A percentile compares a stretch with the other conserved stretches of the same genome.
These are phyloP conservation scores for Cyanoliseus patagonus DNA, from an alignment of 2,113 vertebrate species.

Conservation along the genomic window DNA sequence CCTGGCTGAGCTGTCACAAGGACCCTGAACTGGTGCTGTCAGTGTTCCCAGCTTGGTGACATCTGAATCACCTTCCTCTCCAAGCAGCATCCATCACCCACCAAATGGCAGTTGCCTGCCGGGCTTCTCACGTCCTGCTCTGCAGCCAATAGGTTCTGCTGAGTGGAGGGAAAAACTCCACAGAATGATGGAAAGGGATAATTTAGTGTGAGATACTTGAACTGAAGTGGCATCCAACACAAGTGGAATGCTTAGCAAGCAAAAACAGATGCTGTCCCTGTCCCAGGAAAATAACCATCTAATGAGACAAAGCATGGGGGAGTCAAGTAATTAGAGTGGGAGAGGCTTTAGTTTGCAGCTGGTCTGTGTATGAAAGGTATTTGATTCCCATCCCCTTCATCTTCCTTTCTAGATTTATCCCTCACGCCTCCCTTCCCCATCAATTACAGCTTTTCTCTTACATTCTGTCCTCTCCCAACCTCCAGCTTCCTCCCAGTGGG, in stretches of 20 bases:
- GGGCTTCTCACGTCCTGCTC: not conserved
- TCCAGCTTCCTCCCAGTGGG: not conserved
- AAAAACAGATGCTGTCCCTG: not conserved
- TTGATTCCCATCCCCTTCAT: not conserved
- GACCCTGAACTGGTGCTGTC: not conserved
- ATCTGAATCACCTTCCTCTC: not conserved
- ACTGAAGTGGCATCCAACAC: constrained; percentile 15
- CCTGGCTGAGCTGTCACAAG: not conserved
- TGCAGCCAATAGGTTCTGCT: not conserved
- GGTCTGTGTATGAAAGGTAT: not conserved
- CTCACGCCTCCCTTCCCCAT: not conserved
- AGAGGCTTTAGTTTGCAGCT: constrained; percentile 16
- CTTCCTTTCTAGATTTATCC: not conserved
- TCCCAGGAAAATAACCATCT: constrained; percentile 20
- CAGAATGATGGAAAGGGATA: not conserved
- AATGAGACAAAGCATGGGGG: constrained; percentile 16
- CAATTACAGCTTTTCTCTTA: not conserved
- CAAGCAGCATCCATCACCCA: not conserved
- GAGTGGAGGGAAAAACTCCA: not conserved
- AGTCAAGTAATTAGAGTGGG: not conserved
- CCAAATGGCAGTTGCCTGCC: not conserved
- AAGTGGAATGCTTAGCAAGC: not conserved
- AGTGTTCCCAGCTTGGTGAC: not conserved
- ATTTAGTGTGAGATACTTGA: constrained; percentile 9
- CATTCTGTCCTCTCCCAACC: not conserved